Evolutionary conservation across 2,888 invertebrate species (phyloP).

Genomic region (Dolichopus griseipennis): DNA sequence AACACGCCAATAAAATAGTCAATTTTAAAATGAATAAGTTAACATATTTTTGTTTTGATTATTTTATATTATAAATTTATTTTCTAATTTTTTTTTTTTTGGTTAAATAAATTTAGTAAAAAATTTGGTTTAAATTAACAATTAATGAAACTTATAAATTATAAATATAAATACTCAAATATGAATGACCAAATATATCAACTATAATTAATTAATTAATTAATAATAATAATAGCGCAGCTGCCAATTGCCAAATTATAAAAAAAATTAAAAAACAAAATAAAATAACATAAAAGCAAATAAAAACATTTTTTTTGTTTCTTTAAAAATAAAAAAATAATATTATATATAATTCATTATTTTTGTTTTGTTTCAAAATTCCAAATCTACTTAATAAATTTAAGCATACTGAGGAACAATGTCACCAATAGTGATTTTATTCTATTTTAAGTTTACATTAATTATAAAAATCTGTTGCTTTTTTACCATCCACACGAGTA

Average conservation of each 20-base stretch:
- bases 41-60: too few species aligned
- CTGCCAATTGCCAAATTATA: slow-evolving; percentile 22
- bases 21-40: too few species aligned
- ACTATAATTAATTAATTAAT: neutral
- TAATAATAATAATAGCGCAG: slow-evolving; percentile 8
- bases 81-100: too few species aligned
- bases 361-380: neutral
- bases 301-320: slow-evolving; percentile 16
- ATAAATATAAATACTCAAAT: neutral
- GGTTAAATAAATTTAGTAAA: too few species aligned
- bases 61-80: too few species aligned
- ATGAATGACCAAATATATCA: neutral
- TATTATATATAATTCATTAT: too few species aligned
- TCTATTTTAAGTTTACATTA: too few species aligned
- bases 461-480: too few species aligned
- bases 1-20: too few species aligned
- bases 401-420: neutral
- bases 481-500: too few species aligned
- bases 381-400: slow-evolving; percentile 12
- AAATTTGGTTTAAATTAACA: too few species aligned
- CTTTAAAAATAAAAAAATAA: neutral
- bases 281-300: neutral
- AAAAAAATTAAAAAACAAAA: slow-evolving; percentile 14
- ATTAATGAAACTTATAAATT: neutral
- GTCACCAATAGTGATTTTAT: too few species aligned